phyloP scores from a whole-genome alignment of 2,797 vertebrate genomes.

The Peromyscus nudipes region DNA sequence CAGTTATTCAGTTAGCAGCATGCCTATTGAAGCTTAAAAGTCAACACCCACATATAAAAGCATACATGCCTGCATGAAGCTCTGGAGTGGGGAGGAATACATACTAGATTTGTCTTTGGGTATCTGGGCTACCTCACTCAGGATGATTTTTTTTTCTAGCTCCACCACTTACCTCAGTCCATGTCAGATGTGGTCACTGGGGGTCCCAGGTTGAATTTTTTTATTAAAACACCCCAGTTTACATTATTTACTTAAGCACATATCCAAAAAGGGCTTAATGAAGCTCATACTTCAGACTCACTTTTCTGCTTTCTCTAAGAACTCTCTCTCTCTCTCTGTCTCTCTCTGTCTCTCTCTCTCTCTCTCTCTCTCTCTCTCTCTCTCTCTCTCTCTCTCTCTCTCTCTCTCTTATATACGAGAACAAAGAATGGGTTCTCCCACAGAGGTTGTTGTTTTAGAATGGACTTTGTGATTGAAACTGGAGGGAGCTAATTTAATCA shows the following conservation, averaged over 20 bases:
- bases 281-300: slow-evolving; percentile 40
- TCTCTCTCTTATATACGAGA: not conserved
- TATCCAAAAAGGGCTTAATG: slow-evolving; percentile 22
- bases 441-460: not conserved
- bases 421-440: not conserved
- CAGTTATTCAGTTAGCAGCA: not conserved
- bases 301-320: slow-evolving; percentile 37
- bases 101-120: not conserved
- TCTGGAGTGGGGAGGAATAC: too few species aligned
- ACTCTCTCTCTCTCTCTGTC: too few species aligned
- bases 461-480: not conserved
- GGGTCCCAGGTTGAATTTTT: not conserved
- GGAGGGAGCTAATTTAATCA: not conserved
- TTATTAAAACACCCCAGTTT: slow-evolving; percentile 32
- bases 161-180: not conserved
- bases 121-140: not conserved
- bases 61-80: not conserved
- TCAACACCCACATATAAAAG: not conserved
- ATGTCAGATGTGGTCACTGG: not conserved
- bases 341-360: too few species aligned
- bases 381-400: too few species aligned
- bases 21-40: not conserved
- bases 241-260: slow-evolving; percentile 28
- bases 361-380: not conserved
- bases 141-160: not conserved